These are phyloP conservation scores for Ctena decussata DNA, from an alignment of 2,888 invertebrate species.

Conservation along the genomic window DNA sequence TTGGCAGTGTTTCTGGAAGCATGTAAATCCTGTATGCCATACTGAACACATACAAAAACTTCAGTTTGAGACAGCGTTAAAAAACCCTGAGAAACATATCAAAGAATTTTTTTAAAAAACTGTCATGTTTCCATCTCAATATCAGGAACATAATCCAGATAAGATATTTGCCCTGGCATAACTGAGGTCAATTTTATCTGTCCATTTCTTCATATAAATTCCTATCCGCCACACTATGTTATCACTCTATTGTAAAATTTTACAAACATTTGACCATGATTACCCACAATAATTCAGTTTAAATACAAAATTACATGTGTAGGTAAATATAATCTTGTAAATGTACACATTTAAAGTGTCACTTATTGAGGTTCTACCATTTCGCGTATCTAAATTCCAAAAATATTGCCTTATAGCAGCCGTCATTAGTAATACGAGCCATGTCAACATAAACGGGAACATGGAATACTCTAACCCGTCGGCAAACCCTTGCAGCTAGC, in stretches of 20 bases:
- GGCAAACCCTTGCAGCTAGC: too few relatives aligned
- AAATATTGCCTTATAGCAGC: background rate
- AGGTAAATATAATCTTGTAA: background rate
- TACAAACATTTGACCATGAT: slow-evolving; percentile 1
- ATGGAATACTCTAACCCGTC: too few relatives aligned
- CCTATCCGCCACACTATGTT: background rate
- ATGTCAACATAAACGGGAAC: too few relatives aligned
- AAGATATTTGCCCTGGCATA: too few relatives aligned
- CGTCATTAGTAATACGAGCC: too few relatives aligned
- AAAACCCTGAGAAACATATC: too few relatives aligned
- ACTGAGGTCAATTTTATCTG: background rate
- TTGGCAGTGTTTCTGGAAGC: slow-evolving; percentile 38
- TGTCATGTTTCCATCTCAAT: too few relatives aligned
- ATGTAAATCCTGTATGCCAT: slow-evolving; percentile 73
- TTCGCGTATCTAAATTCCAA: background rate
- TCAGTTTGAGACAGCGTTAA: too few relatives aligned
- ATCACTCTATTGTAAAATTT: background rate
- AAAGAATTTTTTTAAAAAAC: too few relatives aligned
- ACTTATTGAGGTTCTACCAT: background rate
- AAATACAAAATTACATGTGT: background rate
- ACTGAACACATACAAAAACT: background rate
- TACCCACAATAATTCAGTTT: background rate
- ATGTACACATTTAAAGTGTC: background rate
- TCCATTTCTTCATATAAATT: background rate
- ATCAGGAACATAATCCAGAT: too few relatives aligned